phyloP scores from a whole-genome alignment of 2,888 invertebrate genomes.

The Bimastos eiseni region DNA sequence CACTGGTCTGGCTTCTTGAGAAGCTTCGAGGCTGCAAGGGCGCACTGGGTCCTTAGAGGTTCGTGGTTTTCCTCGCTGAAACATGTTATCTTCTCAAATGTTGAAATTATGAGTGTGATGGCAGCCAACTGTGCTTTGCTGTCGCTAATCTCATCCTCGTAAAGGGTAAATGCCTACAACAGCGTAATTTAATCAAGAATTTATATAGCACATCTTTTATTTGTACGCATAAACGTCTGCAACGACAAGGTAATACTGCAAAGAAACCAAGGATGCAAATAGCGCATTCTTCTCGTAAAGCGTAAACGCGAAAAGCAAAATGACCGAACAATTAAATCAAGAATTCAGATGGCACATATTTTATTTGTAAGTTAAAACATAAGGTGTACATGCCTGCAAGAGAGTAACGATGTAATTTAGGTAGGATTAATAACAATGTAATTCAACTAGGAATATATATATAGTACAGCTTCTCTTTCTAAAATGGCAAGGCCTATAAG shows the following conservation, averaged over 20 bases:
- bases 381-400: neutral
- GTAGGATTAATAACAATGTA: too few species aligned
- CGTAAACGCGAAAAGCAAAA: neutral
- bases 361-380: neutral
- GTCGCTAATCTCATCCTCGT: conserved; percentile 96
- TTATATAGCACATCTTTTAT: neutral
- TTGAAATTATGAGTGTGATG: conserved; percentile 90
- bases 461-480: neutral
- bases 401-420: too few species aligned
- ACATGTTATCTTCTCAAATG: conserved; percentile 90
- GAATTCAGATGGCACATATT: too few species aligned
- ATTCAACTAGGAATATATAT: too few species aligned
- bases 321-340: too few species aligned
- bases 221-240: too few species aligned
- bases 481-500: neutral
- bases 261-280: too few species aligned
- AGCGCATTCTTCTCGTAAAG: neutral
- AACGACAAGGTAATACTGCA: too few species aligned
- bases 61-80: conserved; percentile 96
- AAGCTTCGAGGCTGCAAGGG: conserved; percentile 90
- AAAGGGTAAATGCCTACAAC: conserved; percentile 84
- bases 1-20: conserved; percentile 98
- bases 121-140: conserved; percentile 94
- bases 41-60: conserved; percentile 92
- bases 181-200: neutral